phyloP scores from a whole-genome alignment of 2,888 invertebrate species.

The Thera britannica region DNA sequence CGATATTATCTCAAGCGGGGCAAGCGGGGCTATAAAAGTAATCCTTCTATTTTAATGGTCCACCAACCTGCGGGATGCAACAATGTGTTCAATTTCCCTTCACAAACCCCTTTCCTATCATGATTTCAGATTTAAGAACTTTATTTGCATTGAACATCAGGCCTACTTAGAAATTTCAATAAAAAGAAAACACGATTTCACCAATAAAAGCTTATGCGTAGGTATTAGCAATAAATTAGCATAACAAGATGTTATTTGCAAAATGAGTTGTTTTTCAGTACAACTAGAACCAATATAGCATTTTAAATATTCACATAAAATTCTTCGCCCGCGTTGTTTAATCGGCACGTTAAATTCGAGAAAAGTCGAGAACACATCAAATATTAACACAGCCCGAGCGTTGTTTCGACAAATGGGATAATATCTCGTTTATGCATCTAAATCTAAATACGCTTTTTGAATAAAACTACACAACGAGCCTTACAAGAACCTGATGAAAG shows the following conservation, averaged over 20 bases:
- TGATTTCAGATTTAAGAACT: conserved; percentile 49
- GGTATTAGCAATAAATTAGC: conserved; percentile 52
- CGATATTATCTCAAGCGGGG: conserved; percentile 82
- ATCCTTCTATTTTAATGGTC: conserved; percentile 82
- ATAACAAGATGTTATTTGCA: conserved; percentile 59
- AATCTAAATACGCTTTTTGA: conserved; percentile 67
- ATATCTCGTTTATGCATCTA: conserved; percentile 75
- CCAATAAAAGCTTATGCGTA: conserved; percentile 45
- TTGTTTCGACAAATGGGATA: conserved; percentile 80
- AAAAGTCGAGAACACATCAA: conserved; percentile 83
- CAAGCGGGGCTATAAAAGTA: conserved; percentile 79
- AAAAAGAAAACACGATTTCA: conserved; percentile 22
- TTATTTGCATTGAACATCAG: conserved; percentile 48
- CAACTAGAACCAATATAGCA: conserved; percentile 80
- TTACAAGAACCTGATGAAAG: too few species aligned
- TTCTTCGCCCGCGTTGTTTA: conserved; percentile 80
- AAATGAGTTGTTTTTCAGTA: conserved; percentile 64
- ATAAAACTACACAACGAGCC: conserved; percentile 44
- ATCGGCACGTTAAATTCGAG: conserved; percentile 83
- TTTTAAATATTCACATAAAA: conserved; percentile 83
- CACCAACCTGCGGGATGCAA: conserved; percentile 79
- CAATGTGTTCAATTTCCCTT: conserved; percentile 73
- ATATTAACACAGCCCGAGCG: conserved; percentile 76
- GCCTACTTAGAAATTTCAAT: neutral
- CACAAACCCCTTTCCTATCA: conserved; percentile 52